These are phyloP conservation scores for Onthophagus sagittarius DNA, from an alignment of 2,888 invertebrate species.

Conservation along the genomic window DNA sequence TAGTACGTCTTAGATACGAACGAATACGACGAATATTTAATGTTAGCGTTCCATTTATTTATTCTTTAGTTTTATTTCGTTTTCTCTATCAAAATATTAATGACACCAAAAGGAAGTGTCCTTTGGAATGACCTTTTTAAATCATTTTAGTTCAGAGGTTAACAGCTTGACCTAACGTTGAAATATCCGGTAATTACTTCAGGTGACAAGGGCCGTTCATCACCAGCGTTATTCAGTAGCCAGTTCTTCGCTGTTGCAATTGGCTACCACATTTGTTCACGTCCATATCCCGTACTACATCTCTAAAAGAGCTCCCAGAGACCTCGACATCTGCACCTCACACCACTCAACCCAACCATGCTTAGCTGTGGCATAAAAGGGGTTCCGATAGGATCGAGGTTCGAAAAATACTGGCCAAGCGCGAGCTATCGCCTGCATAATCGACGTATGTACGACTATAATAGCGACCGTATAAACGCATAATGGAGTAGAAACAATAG, in stretches of 20 bases:
- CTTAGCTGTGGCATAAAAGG: not conserved
- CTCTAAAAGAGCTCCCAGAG: not conserved
- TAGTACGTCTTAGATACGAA: too few relatives aligned
- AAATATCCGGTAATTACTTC: not conserved
- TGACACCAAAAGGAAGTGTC: too few relatives aligned
- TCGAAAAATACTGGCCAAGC: constrained; percentile 10
- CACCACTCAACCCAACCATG: not conserved
- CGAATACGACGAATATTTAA: too few relatives aligned
- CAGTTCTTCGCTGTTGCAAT: not conserved
- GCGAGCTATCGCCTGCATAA: constrained; percentile 12
- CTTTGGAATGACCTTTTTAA: too few relatives aligned
- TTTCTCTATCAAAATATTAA: too few relatives aligned
- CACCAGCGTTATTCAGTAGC: not conserved
- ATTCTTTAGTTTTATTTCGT: too few relatives aligned
- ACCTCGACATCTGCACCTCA: too few relatives aligned
- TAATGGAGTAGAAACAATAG: constrained; percentile 21
- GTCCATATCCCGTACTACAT: not conserved
- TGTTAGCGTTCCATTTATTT: too few relatives aligned
- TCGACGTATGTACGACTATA: constrained; percentile 15
- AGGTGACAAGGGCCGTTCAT: not conserved
- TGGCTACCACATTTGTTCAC: not conserved
- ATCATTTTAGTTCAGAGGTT: not conserved
- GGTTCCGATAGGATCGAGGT: constrained; percentile 10
- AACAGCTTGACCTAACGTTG: not conserved
- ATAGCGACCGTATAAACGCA: constrained; percentile 18